Evolutionary conservation across 2,113 vertebrate species (phyloP), one percentile per base, ranked within the genome.

Genomic region (Peromyscus maniculatus): DNA sequence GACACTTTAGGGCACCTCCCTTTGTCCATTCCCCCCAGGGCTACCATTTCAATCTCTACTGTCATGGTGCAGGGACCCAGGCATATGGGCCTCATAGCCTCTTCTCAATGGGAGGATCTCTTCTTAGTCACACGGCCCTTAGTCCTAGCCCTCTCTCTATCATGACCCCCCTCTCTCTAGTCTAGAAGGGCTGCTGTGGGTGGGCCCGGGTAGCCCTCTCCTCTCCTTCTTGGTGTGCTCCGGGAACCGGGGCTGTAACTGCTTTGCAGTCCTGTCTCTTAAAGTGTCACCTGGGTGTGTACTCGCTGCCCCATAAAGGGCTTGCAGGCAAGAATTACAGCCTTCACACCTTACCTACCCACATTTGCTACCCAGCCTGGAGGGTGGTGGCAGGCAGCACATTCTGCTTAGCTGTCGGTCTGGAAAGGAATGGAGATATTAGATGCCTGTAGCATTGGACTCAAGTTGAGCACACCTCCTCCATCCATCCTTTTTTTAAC

Each of bases 401-500:
- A 4, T 77, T 94, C 33, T 52, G 21, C 2, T 46, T 71, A 22
- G 28, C 36, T 46, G 15, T 66, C 66, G 33, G 77, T 82, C 95
- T 95, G 59, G 46, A 86, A 92, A 93, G 75, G 43, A 94, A 46
- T 67, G 84, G 71, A 59, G 75, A 17, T 86, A 33, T 52, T 83
- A 82, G 46, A 77, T 43, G 24, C 21, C 19, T 64, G 0, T 93
- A 28, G 78, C 26, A 74, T 72, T 24, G 39, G 74, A 67, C 33
- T 91, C 72, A 59, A 71, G 59, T n/a, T 21, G 22, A 92, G 57
- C 16, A 59, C 46, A 55, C 94, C 64, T 22, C 90, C 91, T 67
- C 79, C 11, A 69, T 72, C 87, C 49, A 69, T 77, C 83, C 49
- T 74, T 26, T 86, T 86, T 89, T 94, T 94, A 93, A 43, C 57